A percentile compares a stretch with the other conserved stretches of the same genome.
Evolutionary conservation across 1,140 invertebrate species (phyloP).

Genomic region (Drosophila ohnishii): DNA sequence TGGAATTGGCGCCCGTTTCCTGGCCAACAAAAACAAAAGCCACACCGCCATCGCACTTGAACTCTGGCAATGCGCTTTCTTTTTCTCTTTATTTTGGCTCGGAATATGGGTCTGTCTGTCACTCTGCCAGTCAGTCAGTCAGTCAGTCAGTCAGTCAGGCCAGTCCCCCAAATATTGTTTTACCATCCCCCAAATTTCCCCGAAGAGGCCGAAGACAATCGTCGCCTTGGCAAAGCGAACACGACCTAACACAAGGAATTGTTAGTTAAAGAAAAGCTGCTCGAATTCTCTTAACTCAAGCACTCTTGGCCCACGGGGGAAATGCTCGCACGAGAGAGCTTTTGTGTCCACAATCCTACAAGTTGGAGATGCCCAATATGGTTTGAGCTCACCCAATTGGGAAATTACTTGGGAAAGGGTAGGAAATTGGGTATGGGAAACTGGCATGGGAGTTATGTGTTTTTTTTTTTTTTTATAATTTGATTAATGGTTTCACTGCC

Average conservation of each 20-base stretch:
- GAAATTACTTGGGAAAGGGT: constrained; percentile 5
- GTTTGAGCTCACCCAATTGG: constrained; percentile 16
- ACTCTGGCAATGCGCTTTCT: constrained; percentile 64
- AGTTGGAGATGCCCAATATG: constrained; percentile 32
- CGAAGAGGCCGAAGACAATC: constrained; percentile 10
- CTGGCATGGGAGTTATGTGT: background rate
- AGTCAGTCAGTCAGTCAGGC: constrained; percentile 16
- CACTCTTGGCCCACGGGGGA: constrained; percentile 6
- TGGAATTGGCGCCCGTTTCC: constrained; percentile 26
- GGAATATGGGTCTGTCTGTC: constrained; percentile 40
- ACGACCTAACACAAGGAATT: constrained; percentile 72
- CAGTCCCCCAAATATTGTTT: constrained; percentile 20
- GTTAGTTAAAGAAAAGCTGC: constrained; percentile 58
- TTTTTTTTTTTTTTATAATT: constrained; percentile 1
- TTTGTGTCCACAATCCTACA: constrained; percentile 38
- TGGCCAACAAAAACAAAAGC: constrained; percentile 22
- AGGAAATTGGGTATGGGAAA: background rate
- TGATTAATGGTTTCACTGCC: constrained; percentile 35
- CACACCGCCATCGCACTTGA: constrained; percentile 42
- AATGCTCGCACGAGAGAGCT: constrained; percentile 21
- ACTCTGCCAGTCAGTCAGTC: constrained; percentile 38
- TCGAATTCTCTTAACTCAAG: constrained; percentile 28
- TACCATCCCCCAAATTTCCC: constrained; percentile 18
- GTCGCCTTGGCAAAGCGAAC: constrained; percentile 38
- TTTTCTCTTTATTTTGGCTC: constrained; percentile 1